Percentiles rank a stretch among this genome's conserved stretches.
These are phyloP conservation scores for Coreius guichenoti DNA, from an alignment of 2,797 vertebrate species.

Conservation along the genomic window DNA sequence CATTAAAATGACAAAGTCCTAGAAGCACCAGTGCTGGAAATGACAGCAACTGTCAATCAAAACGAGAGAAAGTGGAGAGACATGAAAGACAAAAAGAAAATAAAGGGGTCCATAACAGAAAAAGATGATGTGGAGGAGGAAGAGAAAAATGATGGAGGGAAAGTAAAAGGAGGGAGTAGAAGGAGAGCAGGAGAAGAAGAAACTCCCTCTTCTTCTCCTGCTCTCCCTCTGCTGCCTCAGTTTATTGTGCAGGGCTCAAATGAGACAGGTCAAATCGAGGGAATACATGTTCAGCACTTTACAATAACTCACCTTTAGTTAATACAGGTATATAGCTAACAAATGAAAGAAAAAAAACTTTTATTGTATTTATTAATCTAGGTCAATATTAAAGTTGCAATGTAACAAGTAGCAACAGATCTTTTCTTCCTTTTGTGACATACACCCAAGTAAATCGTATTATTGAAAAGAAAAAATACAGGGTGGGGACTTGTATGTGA, in stretches of 20 bases:
- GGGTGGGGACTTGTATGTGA: background rate
- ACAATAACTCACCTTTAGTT: background rate
- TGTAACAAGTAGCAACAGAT: background rate
- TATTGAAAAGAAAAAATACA: background rate
- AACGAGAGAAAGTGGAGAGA: constrained; percentile 41
- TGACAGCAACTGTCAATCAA: constrained; percentile 22
- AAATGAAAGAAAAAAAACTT: background rate
- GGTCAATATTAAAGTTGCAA: background rate
- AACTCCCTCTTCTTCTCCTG: background rate
- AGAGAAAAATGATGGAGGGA: background rate
- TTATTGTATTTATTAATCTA: background rate
- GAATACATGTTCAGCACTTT: constrained; percentile 11
- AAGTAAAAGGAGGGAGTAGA: background rate
- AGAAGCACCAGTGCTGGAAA: background rate
- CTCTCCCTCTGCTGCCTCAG: background rate
- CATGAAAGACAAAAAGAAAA: background rate
- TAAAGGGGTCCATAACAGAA: background rate
- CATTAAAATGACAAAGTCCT: constrained; percentile 28
- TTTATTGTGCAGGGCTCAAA: background rate
- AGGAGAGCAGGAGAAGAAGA: background rate
- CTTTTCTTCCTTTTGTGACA: background rate
- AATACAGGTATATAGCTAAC: background rate
- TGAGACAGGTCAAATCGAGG: background rate
- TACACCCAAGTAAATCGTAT: background rate
- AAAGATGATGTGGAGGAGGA: background rate